Conservation (phyloP, 2,797 vertebrate genomes). For the Crypturellus tataupa region DNA sequence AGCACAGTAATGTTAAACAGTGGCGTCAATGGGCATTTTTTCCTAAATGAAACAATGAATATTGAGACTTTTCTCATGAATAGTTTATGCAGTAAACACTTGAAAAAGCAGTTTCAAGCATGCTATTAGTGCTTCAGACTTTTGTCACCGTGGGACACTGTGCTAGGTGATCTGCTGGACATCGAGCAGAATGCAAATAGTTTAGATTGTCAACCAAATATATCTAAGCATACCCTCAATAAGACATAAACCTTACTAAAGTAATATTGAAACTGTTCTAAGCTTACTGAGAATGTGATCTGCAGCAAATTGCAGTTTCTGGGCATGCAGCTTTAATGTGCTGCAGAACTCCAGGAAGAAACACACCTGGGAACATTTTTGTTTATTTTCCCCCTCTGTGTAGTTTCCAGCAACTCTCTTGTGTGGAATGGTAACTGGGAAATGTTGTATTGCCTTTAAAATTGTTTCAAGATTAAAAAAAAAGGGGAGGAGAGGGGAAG, state of each 20-base stretch:
- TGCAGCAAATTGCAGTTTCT: background rate
- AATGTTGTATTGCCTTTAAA: background rate
- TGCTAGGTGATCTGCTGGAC: background rate
- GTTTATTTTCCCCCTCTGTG: too few relatives aligned
- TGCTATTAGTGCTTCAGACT: background rate
- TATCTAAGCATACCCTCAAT: background rate
- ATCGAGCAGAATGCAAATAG: accelerated
- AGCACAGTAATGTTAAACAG: background rate
- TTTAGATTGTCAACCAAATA: too few relatives aligned
- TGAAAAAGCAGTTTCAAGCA: background rate
- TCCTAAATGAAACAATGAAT: background rate
- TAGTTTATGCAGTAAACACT: background rate
- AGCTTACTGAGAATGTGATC: background rate
- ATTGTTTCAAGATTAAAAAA: background rate
- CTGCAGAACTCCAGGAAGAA: background rate
- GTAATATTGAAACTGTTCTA: accelerated
- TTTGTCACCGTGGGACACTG: background rate
- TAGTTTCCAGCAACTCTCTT: background rate
- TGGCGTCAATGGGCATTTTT: background rate
- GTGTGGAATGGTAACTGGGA: accelerated
- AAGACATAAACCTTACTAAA: background rate
- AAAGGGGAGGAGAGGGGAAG: background rate
- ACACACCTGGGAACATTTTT: background rate
- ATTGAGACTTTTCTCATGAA: background rate
- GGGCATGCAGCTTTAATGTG: background rate